Conservation (phyloP, 2,113 vertebrate genomes). For the Pelusios castaneus region DNA sequence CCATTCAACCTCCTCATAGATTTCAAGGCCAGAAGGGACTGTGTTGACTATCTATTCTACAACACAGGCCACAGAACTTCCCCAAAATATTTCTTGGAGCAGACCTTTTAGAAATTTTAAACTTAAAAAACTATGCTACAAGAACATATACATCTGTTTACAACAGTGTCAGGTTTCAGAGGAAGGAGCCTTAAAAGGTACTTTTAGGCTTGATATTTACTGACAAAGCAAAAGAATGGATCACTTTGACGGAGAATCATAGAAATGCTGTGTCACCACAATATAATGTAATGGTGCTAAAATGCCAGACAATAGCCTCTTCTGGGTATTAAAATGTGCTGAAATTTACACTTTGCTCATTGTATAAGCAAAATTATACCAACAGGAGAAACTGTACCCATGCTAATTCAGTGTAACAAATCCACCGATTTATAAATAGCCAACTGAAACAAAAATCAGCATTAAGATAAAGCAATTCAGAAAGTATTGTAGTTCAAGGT, state of each 20-base stretch:
- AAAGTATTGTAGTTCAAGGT: not conserved
- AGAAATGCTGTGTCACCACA: not conserved
- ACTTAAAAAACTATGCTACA: not conserved
- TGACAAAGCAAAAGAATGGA: not conserved
- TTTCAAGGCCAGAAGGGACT: not conserved
- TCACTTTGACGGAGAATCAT: not conserved
- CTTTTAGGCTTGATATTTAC: not conserved
- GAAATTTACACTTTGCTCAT: constrained; percentile 4
- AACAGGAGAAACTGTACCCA: not conserved
- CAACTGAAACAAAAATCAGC: not conserved
- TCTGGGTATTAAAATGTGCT: not conserved
- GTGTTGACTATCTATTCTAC: not conserved
- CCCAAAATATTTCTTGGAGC: not conserved
- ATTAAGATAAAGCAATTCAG: not conserved
- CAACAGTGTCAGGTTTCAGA: not conserved
- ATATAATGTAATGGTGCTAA: not conserved
- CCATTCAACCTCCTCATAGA: not conserved
- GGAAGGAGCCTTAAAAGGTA: not conserved
- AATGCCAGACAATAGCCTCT: not conserved
- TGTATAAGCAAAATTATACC: not conserved
- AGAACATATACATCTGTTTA: not conserved
- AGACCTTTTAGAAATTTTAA: not conserved
- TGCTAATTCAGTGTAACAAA: not conserved
- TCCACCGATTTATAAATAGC: not conserved
- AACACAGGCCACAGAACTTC: not conserved